Base-by-base conservation (phyloP, 1,140 invertebrate species). In the Mizuhopecten yessoensis region DNA sequence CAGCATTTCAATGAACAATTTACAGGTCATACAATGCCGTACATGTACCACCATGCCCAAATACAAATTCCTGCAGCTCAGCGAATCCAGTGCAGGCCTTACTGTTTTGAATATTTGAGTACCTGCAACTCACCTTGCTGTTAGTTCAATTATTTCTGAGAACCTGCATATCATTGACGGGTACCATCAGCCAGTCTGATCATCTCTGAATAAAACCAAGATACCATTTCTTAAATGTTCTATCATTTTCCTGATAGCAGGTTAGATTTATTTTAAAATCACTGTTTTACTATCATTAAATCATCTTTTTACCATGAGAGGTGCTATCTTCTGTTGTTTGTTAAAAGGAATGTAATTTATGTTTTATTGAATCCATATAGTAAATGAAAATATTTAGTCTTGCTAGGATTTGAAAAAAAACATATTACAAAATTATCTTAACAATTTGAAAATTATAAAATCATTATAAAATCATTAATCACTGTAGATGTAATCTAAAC, bases 51-150 rank as follows among this genome's bases (percentile, higher is more conserved):
- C n/a, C 57, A 29, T 75, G n/a, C 23, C 57, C n/a, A 17, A 75
- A 75, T 75, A 75, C 57, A 75, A 75, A 75, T 75, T 75, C 57
- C 57, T n/a, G 23, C 57, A 75, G 57, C n/a, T 75, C n/a, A 17
- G 45, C 57, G 23, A 17, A 75, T 29, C 57, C n/a, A 75, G 57
- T 75, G 57, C 57, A 39, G 13, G 36, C 13, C 17, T 75, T 75
- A 29, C 20, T 75, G n/a, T n/a, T 75, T n/a, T 75, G 15, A 75
- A 75, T 75, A 75, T 75, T 75, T 75, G 20, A 75, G 57, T 75
- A 75, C 57, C 57, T 75, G 57, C 57, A 75, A 75, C 57, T 75
- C 57, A 75, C 57, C n/a, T 75, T 75, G 5, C 29, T 5, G 17
- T 29, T 29, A 0, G 57, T 75, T 29, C 57, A 75, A 75, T 75